phyloP scores from a whole-genome alignment of 2,888 invertebrate genomes.

The Podotricha telesiphe region DNA sequence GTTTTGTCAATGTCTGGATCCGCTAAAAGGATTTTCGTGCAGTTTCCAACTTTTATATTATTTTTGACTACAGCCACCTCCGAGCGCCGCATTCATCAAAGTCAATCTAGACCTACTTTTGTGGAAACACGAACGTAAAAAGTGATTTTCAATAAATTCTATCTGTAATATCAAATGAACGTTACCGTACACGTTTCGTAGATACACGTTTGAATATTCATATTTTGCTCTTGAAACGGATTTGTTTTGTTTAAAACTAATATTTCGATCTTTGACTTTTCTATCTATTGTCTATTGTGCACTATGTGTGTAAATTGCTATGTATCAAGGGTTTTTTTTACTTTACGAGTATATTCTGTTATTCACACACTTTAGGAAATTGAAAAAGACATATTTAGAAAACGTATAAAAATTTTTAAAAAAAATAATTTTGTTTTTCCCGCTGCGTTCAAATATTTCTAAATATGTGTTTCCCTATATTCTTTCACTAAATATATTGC shows the following conservation, averaged over 20 bases:
- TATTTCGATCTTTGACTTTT: too few relatives aligned
- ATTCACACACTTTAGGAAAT: too few relatives aligned
- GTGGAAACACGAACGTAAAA: slow-evolving; percentile 23
- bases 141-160: slow-evolving; percentile 34
- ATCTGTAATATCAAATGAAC: slow-evolving; percentile 14
- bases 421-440: too few relatives aligned
- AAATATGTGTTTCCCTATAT: too few relatives aligned
- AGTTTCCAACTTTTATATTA: slow-evolving; percentile 44
- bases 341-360: too few relatives aligned
- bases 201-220: not conserved
- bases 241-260: not conserved
- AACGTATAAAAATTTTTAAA: too few relatives aligned
- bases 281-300: too few relatives aligned
- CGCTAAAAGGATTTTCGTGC: slow-evolving; percentile 49
- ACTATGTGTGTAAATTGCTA: too few relatives aligned
- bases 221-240: not conserved
- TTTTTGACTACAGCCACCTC: slow-evolving; percentile 41
- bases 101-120: slow-evolving; percentile 42
- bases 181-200: not conserved
- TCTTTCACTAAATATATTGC: too few relatives aligned
- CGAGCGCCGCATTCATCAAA: slow-evolving; percentile 43
- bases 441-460: too few relatives aligned
- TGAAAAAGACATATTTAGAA: too few relatives aligned
- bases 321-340: too few relatives aligned
- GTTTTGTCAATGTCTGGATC: slow-evolving; percentile 45